phyloP scores from a whole-genome alignment of 2,113 vertebrate species.

The Cinclus cinclus region DNA sequence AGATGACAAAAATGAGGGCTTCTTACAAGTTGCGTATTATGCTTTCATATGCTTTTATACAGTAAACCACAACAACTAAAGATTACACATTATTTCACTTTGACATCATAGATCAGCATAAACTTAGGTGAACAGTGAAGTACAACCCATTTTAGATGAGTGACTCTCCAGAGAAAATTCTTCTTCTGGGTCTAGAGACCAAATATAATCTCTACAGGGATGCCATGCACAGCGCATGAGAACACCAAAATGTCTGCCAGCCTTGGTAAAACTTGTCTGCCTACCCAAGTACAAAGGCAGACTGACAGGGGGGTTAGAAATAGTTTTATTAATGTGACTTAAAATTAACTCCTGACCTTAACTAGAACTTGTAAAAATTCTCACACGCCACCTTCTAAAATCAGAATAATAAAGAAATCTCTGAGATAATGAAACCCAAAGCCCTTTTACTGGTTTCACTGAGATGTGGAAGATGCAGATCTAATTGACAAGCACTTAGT shows the following conservation, averaged over 20 bases:
- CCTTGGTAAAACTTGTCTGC: background rate
- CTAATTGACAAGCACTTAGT: background rate
- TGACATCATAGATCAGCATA: background rate
- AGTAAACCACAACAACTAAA: background rate
- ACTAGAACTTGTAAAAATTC: background rate
- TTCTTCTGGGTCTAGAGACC: background rate
- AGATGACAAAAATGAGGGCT: background rate
- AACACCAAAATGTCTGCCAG: background rate
- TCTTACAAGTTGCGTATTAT: background rate
- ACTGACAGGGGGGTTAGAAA: background rate
- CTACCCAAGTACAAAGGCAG: background rate
- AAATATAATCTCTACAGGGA: background rate
- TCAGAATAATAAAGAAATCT: background rate
- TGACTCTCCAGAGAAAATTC: background rate
- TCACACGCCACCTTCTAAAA: background rate
- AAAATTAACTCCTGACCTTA: background rate
- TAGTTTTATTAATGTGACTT: background rate
- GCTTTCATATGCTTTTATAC: background rate
- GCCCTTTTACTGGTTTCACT: background rate
- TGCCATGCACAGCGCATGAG: background rate
- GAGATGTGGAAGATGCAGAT: background rate
- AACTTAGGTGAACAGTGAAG: background rate
- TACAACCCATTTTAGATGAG: background rate
- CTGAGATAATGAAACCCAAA: background rate
- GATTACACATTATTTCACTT: background rate